Evolutionary conservation across 2,797 vertebrate species (phyloP), one percentile per base, ranked within the genome.

Genomic region (Phrynocephalus forsythii): DNA sequence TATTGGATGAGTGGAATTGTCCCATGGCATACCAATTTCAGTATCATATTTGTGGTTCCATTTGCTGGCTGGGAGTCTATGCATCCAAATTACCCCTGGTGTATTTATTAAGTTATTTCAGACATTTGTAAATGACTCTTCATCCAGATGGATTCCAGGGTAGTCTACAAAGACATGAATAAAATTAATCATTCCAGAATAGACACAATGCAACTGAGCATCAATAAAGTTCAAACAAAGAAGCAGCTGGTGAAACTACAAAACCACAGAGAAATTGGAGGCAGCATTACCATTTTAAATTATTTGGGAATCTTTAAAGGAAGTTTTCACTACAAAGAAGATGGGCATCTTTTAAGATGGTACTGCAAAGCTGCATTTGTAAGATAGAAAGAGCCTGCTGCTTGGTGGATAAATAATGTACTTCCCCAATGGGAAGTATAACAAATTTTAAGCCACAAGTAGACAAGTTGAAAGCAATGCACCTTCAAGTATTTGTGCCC

Each of bases 71-170:
- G 50, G 56, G 26, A 91, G 90, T 91, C 91, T 88, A 88, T 91
- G 93, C 88, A 88, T 92, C 86, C 83, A 89, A 87, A 94, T 92
- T 94, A 91, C 76, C 56, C 90, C 84, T 82, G 90, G 89, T 82
- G 26, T 68, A 16, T 82, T 68, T 68, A 24, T 28, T 7, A 33
- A 38, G 44, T 16, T 68, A 68, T 68, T 82, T 44, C 63, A 66
- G 38, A 68, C 15, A 68, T 24, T 78, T 84, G 6, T 18, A 75
- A 38, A 44, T 30, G 30, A 56, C 15, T 24, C 60, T 75, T 84
- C 20, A 75, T 38, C 72, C 24, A 60, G 38, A 28, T 38, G 56
- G 71, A 56, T 75, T 73, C 50, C 24, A 9, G 72, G 71, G 30
- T 52, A 63, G 24, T 63, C 6, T 38, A 52, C 26, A 24, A 30